Conservation (phyloP, 2,113 vertebrate genomes). For the Colossoma macropomum region DNA sequence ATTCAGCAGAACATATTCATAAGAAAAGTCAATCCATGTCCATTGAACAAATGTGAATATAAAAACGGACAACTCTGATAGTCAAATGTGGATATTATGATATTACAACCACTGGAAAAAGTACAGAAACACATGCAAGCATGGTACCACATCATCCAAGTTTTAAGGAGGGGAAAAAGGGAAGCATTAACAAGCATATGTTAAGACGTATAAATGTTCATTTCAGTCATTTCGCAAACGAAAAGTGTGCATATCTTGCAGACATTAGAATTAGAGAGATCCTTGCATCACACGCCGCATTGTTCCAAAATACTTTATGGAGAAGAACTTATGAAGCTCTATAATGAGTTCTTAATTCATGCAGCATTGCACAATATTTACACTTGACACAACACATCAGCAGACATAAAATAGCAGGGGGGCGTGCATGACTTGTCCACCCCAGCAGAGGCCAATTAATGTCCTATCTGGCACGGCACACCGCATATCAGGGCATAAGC, state of each 20-base stretch:
- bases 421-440: constrained; percentile 48
- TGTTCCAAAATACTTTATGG: constrained; percentile 23
- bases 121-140: constrained; percentile 54
- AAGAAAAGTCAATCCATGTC: constrained; percentile 50
- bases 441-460: constrained; percentile 57
- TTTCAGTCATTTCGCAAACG: constrained; percentile 30
- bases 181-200: constrained; percentile 22
- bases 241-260: constrained; percentile 15
- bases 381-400: constrained; percentile 65
- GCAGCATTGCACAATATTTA: constrained; percentile 70
- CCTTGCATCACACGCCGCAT: not conserved
- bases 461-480: constrained; percentile 42
- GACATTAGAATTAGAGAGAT: constrained; percentile 23
- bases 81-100: constrained; percentile 34
- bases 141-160: constrained; percentile 16
- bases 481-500: constrained; percentile 34
- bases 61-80: constrained; percentile 37
- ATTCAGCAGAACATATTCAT: constrained; percentile 71
- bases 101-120: constrained; percentile 54
- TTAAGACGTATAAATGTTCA: constrained; percentile 26
- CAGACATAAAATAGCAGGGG: constrained; percentile 64
- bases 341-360: constrained; percentile 70
- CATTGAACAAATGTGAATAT: constrained; percentile 34
- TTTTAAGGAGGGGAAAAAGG: constrained; percentile 3
- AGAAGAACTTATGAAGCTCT: constrained; percentile 19